These are phyloP conservation scores for Leptura quadrifasciata DNA, from an alignment of 2,888 invertebrate species.

Conservation along the genomic window DNA sequence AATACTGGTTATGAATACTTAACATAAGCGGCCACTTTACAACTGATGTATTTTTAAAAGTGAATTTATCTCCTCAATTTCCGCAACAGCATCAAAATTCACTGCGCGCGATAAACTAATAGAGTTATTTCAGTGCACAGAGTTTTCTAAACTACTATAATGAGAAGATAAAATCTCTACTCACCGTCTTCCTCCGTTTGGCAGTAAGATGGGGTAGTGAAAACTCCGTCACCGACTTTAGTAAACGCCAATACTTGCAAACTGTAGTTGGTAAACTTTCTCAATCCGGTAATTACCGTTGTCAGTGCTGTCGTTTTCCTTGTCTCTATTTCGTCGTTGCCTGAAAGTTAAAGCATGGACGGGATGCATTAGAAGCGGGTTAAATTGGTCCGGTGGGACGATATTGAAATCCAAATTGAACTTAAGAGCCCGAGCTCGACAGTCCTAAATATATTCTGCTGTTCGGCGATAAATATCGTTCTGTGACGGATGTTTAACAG, in stretches of 20 bases:
- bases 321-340: constrained; percentile 77
- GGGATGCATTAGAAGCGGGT: constrained; percentile 26
- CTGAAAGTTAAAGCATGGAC: constrained; percentile 63
- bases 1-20: neutral
- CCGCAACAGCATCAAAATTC: constrained; percentile 7
- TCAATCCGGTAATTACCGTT: constrained; percentile 81
- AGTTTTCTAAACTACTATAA: neutral
- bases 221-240: constrained; percentile 84
- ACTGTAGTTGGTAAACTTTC: constrained; percentile 88
- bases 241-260: constrained; percentile 87
- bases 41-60: neutral
- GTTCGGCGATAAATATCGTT: neutral
- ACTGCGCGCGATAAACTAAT: constrained; percentile 8
- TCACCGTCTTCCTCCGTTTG: constrained; percentile 87
- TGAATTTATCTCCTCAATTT: constrained; percentile 15
- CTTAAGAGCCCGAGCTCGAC: constrained; percentile 2
- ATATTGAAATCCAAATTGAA: constrained; percentile 19
- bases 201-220: constrained; percentile 82
- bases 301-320: constrained; percentile 83
- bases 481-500: constrained; percentile 4
- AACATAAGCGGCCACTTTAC: neutral
- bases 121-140: constrained; percentile 7
- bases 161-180: constrained; percentile 34
- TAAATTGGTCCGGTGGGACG: constrained; percentile 14
- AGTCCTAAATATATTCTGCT: constrained; percentile 20